Base-by-base conservation (phyloP, 2,888 invertebrate genomes). In the Cosmia pyralina region DNA sequence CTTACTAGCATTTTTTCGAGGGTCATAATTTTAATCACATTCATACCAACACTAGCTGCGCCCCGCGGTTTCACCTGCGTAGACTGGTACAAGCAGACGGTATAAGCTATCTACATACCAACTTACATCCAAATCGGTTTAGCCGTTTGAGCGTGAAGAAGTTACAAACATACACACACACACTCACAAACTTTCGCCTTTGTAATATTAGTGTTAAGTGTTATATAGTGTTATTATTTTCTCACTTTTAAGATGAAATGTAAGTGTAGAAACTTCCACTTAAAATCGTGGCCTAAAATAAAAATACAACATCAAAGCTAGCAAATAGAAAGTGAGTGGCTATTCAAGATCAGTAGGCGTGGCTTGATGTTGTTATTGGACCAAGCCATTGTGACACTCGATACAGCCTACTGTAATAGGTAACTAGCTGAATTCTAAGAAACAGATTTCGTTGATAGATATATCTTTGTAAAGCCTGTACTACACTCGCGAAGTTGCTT, bases 241-340 rank as follows among this genome's bases (percentile, higher is more conserved):
- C 19, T 19, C 7, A 50, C 50, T 19, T 50, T 50, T 19, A 53
- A 22, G 5, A 22, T 53, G 6, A 50, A 19, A 8, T 19, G 8
- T 8, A 15, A 1, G n/a, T 48, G 15, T 11, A 58, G 28, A 55
- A 69, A 22, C 53, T 44, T 34, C 34, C 0, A 76, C 11, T 55
- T 60, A 4, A 67, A 44, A 17, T 53, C 22, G 59, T 62, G 60
- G 11, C 22, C n/a, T 10, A 72, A 77, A 57, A n/a, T 10, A 72
- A 77, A 75, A 77, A 52, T 46, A 53, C 13, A 57, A 66, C 17
- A 28, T 66, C 28, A 38, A 48, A 48, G 48, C 41, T 59, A 57
- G 6, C 50, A 46, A 79, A 75, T 79, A 60, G 67, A 79, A 79
- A 79, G 79, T 64, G 46, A 67, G 10, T 67, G 66, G 55, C 63